These are phyloP conservation scores for Desmophyllum pertusum DNA, from an alignment of 92 coral and sea anemone species.

Conservation along the genomic window DNA sequence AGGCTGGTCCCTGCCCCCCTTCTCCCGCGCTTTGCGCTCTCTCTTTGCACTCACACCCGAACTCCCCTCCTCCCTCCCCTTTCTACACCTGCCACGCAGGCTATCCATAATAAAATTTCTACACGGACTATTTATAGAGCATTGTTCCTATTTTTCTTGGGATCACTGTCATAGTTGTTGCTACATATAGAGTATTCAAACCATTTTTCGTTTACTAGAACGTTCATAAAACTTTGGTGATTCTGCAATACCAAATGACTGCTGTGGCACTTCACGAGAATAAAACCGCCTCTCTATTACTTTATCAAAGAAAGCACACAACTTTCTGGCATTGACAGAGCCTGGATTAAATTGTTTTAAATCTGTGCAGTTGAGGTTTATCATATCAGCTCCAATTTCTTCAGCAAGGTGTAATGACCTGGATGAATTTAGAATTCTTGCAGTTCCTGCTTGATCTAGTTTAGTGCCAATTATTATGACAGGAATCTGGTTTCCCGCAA, in stretches of 20 bases:
- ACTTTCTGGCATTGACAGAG: slow-evolving; percentile 69
- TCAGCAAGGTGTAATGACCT: slow-evolving; percentile 89
- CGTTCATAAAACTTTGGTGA: slow-evolving; percentile 73
- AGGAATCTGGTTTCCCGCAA: slow-evolving; percentile 97
- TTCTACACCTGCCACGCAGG: too few species aligned
- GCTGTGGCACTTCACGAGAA: slow-evolving; percentile 70
- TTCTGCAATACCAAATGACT: slow-evolving; percentile 63
- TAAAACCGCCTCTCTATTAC: slow-evolving; percentile 91
- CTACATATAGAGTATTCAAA: slow-evolving; percentile 27
- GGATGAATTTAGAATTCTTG: slow-evolving; percentile 75
- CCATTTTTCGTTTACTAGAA: slow-evolving; percentile 76
- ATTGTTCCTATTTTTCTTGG: too few species aligned
- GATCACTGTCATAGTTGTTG: too few species aligned
- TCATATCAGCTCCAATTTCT: slow-evolving; percentile 96
- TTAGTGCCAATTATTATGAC: slow-evolving; percentile 94
- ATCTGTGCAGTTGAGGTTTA: slow-evolving; percentile 85
- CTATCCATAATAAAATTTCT: too few species aligned
- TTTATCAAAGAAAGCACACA: slow-evolving; percentile 84
- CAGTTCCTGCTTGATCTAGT: slow-evolving; percentile 88
- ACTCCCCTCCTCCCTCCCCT: too few species aligned
- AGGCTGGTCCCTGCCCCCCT: too few species aligned
- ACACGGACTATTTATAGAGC: too few species aligned
- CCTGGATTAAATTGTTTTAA: slow-evolving; percentile 72
- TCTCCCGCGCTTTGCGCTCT: too few species aligned
- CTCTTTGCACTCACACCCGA: too few species aligned